Evolutionary conservation across 2,797 vertebrate species (phyloP), one percentile per base, ranked within the genome.

Genomic region (Gallinago solitaria): DNA sequence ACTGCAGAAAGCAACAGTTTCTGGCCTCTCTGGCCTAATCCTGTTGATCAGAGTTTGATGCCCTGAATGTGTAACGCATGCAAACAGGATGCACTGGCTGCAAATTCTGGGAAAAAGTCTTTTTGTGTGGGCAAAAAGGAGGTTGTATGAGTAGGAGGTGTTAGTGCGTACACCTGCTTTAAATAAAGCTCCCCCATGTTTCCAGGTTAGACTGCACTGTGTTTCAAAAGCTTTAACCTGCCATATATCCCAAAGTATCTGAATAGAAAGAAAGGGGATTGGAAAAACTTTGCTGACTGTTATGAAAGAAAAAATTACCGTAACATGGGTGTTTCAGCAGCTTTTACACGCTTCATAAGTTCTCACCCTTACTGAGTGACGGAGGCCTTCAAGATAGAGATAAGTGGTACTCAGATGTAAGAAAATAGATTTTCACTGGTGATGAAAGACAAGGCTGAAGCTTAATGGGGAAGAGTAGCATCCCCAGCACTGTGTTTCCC

Each of bases 131-230:
- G 21, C 30, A 61, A 71, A 83, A 90, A 70, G 14, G 54, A 91
- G 41, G 18, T 28, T 60, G 16, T 17, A 68, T 13, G 25, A 0
- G 0, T 43, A 81, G 59, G 65, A 88, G n/a, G n/a, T n/a, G 63
- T 60, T 43, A 43, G 12, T 25, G 37, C 5, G 7, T 19, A 37
- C 21, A 50, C 4, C 14, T 88, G 45, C 16, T 75, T 88, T 86
- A 69, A 91, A 84, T 47, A 69, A 83, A 76, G 56, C 37, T 75
- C 24, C 47, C 4, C 28, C 17, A 13, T 8, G 28, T 68, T 69
- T 87, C 70, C 83, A 84, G 47, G 67, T 65, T 76, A 39, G 71
- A 80, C n/a, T 19, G 56, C 43, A 77, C 12, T 60, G 37, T 73
- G 2, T 70, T 77, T 71, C 33, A 21, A 89, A 83, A 73, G 30